Evolutionary conservation across 2,797 vertebrate species (phyloP), one percentile per base, ranked within the genome.

Genomic region (Brachyalestes nurse): DNA sequence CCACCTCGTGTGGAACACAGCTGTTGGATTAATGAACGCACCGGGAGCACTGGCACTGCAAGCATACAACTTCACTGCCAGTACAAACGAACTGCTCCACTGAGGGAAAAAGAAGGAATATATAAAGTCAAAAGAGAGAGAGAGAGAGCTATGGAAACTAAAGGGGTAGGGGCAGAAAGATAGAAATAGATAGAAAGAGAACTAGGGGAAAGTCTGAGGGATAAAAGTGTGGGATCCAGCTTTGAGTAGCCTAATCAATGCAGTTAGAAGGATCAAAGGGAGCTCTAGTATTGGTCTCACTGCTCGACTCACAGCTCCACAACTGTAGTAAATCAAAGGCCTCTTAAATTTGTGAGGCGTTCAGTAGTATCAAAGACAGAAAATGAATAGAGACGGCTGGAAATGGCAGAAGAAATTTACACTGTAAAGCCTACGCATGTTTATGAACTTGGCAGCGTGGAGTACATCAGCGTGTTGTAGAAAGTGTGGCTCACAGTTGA

Each of bases 11-110:
- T 81, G 78, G 72, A 83, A 73, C 77, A 78, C 86, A 87, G 87
- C 86, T 87, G 85, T 72, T 57, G 82, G 78, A 77, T 85, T 88
- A 85, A 88, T 86, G 85, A 85, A 83, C 51, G 12, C 75, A 84
- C 73, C 58, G 53, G 85, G 85, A 86, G 74, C 61, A 71, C 67
- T 83, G 84, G 82, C 86, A 84, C 73, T 16, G 72, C 57, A 75
- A 66, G 62, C 23, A 2, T 28, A 74, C 65, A 72, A 62, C 77
- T 69, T 62, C 76, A 72, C 66, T 81, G 86, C 88, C 86, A 85
- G 85, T 61, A 80, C 72, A 85, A 86, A 88, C 81, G 73, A 80
- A 82, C 82, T 65, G 58, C 64, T 64, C 45, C 64, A 58, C 80
- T 66, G 71, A 77, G 80, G 66, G 72, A 71, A 80, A 81, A 77